phyloP scores from a whole-genome alignment of 2,113 vertebrate species.

The Theristicus caerulescens region DNA sequence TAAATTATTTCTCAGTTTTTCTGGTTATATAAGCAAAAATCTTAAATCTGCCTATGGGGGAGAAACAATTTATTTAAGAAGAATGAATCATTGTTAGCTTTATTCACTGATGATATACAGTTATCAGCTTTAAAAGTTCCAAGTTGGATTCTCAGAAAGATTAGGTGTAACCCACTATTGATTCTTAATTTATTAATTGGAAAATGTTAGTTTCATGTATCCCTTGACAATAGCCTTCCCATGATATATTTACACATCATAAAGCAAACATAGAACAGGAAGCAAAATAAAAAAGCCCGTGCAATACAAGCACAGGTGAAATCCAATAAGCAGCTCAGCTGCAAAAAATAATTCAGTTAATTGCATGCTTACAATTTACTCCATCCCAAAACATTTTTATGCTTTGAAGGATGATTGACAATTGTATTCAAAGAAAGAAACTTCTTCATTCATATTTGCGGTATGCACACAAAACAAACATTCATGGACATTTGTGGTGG shows the following conservation, averaged over 20 bases:
- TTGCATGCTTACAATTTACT: not conserved
- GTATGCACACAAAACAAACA: not conserved
- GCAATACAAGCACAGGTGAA: not conserved
- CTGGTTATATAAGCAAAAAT: not conserved
- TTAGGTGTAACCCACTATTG: not conserved
- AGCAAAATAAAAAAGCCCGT: not conserved
- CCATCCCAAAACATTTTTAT: not conserved
- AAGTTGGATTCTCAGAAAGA: not conserved
- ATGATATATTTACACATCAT: not conserved
- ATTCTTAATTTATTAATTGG: not conserved
- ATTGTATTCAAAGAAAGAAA: not conserved
- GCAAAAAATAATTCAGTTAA: not conserved
- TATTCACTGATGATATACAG: not conserved
- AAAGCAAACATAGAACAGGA: not conserved
- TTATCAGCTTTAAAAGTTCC: not conserved
- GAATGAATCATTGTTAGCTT: not conserved
- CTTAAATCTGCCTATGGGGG: not conserved
- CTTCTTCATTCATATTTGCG: not conserved
- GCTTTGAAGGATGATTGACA: not conserved
- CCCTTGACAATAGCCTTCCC: not conserved
- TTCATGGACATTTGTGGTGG: accelerated
- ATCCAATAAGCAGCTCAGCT: not conserved
- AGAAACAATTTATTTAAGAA: not conserved
- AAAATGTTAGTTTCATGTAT: not conserved
- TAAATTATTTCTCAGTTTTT: not conserved